phyloP scores from a whole-genome alignment of 1,140 invertebrate genomes.

The Drosophila bocqueti region DNA sequence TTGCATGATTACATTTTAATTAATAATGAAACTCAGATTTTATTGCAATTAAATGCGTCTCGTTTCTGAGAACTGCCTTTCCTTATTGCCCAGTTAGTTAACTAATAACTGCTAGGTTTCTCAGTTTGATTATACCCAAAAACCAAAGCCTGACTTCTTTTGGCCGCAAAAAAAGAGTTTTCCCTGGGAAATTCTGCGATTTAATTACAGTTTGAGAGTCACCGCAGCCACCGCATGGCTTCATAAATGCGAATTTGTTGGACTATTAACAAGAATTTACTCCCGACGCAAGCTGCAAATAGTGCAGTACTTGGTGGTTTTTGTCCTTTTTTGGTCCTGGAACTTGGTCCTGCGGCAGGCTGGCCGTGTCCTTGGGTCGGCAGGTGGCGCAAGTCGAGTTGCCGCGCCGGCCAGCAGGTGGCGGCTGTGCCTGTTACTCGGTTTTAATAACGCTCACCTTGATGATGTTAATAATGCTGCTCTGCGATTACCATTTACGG shows the following conservation, averaged over 20 bases:
- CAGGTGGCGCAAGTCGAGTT: conserved; percentile 36
- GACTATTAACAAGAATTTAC: conserved; percentile 46
- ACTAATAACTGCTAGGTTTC: too few relatives aligned
- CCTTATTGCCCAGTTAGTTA: not conserved
- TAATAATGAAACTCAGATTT: too few relatives aligned
- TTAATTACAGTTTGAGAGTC: conserved; percentile 33
- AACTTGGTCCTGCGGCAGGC: conserved; percentile 24
- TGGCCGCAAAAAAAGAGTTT: not conserved
- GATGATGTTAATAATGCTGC: conserved; percentile 73
- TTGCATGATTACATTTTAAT: not conserved
- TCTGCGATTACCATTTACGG: conserved; percentile 62
- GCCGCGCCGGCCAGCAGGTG: conserved; percentile 42
- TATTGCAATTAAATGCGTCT: not conserved
- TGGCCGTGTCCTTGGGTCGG: conserved; percentile 32
- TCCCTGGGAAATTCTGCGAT: not conserved
- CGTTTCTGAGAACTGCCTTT: too few relatives aligned
- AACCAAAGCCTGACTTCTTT: not conserved
- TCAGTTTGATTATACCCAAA: not conserved
- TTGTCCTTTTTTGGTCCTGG: not conserved
- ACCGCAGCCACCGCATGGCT: conserved; percentile 11
- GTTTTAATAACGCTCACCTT: conserved; percentile 54
- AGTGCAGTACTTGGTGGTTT: conserved; percentile 3
- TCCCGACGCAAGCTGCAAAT: conserved; percentile 33
- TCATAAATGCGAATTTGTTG: conserved; percentile 47
- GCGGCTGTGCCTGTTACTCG: conserved; percentile 34